Base-by-base conservation (phyloP, 2,888 invertebrate species). In the Thymelicus lineola region DNA sequence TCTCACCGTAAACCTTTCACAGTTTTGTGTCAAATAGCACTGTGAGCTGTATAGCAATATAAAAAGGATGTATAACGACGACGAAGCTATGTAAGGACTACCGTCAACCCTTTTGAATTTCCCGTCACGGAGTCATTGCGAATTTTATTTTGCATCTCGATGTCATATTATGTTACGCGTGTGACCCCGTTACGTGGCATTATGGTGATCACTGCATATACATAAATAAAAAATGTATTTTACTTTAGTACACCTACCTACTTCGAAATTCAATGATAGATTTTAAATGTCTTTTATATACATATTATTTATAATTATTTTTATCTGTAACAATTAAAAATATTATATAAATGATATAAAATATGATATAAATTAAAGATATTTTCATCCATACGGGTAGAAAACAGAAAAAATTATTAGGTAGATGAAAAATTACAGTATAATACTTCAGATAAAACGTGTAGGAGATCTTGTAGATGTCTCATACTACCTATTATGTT, bases 61-160 rank as follows among this genome's bases (percentile, higher is more conserved):
- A 55, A 55, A 55, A 55, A 14, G 28, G 35, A 6, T 1, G 53
- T 14, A 55, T 35, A 55, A 55, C 20, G 20, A 14, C 28, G 1
- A 35, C 28, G 55, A 55, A 55, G 55, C 28, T 14, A 55, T 55
- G 12, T 55, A 55, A 14, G 7, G 35, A 55, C 28, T 28, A 7
- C 9, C 55, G 55, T 6, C 55, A 55, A 55, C 55, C 55, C 55
- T 55, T 55, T 55, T 55, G 55, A 35, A 38, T 58, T 58, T 5
- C 36, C 58, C 35, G 38, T 38, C 36, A 58, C 58, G 35, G 15
- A 28, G 58, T 15, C 7, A 15, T 0, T 9, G 15, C 38, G 38
- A 58, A 58, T 58, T 58, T 36, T 38, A 58, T 38, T 15, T 58
- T 38, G 38, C 36, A 15, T 58, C 36, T 55, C 35, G 55, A 55